Evolutionary conservation across 2,113 vertebrate genomes (phyloP).

Genomic region (Grammomys dolichurus): DNA sequence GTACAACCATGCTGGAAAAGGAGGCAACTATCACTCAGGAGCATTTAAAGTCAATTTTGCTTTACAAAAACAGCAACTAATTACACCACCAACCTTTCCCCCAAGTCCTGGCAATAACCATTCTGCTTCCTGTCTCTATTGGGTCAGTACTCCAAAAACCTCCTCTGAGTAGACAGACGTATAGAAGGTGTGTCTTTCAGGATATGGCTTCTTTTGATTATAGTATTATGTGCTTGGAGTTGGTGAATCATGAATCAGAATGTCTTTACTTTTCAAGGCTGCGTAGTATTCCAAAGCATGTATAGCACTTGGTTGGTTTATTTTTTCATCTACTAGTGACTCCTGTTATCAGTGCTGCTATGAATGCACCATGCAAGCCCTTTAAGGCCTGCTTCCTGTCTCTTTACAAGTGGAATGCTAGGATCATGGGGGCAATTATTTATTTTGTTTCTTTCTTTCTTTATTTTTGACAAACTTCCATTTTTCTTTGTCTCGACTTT

Average conservation of each 20-base stretch:
- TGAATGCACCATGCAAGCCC: neutral
- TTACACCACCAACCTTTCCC: fast-evolving
- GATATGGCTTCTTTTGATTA: neutral
- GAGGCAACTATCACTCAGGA: too few relatives aligned
- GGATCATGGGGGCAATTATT: neutral
- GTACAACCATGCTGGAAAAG: neutral
- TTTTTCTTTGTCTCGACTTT: conserved; percentile 39
- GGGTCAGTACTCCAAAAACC: neutral
- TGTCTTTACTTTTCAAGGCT: neutral
- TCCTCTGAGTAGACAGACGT: neutral
- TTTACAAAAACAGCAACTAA: neutral
- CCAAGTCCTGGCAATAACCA: neutral
- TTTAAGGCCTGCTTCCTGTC: neutral
- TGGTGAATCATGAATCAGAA: neutral
- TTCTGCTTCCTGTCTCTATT: neutral
- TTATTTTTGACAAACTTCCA: too few relatives aligned
- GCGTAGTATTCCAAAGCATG: neutral
- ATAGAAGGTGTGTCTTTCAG: neutral
- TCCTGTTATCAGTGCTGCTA: neutral
- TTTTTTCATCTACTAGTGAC: neutral
- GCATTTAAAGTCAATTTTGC: neutral
- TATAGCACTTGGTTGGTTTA: neutral
- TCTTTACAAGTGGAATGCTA: neutral
- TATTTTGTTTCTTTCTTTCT: neutral
- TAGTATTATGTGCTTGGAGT: neutral